Percentiles rank a stretch among this genome's conserved stretches.
These are phyloP conservation scores for Falco punctatus DNA, from an alignment of 2,113 vertebrate genomes.

Conservation along the genomic window DNA sequence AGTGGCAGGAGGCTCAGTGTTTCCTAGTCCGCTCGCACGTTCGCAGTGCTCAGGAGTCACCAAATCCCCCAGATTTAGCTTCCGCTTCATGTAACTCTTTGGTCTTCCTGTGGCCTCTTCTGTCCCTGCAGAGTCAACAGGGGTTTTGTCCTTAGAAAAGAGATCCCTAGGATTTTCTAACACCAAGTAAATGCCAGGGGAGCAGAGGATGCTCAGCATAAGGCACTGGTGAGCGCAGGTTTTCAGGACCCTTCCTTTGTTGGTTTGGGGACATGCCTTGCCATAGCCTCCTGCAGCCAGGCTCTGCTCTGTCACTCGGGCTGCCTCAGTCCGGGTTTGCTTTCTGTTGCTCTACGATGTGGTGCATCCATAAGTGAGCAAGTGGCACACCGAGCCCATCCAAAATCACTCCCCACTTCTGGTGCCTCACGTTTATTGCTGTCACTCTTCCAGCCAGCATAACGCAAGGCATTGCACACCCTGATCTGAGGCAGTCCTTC, in stretches of 20 bases:
- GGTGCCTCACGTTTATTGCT: accelerated
- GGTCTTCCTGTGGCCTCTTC: background rate
- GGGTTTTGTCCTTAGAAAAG: background rate
- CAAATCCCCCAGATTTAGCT: background rate
- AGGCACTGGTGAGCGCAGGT: background rate
- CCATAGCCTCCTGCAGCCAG: accelerated
- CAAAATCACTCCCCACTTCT: background rate
- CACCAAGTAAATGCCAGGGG: background rate
- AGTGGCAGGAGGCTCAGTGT: background rate
- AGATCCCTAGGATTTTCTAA: background rate
- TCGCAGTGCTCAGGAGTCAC: background rate
- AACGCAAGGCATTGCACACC: background rate
- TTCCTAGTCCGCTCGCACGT: background rate
- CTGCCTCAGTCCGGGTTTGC: background rate
- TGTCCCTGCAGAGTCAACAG: background rate
- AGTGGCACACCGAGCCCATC: accelerated
- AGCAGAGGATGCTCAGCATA: background rate
- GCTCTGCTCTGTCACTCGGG: accelerated
- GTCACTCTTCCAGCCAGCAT: background rate
- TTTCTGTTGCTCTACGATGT: background rate
- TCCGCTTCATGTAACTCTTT: background rate
- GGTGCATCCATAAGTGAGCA: accelerated
- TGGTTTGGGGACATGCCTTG: background rate
- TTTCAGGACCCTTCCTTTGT: background rate
- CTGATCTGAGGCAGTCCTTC: background rate